Evolutionary conservation across 2,113 vertebrate species (phyloP).

Genomic region (Hydrochoerus hydrochaeris): DNA sequence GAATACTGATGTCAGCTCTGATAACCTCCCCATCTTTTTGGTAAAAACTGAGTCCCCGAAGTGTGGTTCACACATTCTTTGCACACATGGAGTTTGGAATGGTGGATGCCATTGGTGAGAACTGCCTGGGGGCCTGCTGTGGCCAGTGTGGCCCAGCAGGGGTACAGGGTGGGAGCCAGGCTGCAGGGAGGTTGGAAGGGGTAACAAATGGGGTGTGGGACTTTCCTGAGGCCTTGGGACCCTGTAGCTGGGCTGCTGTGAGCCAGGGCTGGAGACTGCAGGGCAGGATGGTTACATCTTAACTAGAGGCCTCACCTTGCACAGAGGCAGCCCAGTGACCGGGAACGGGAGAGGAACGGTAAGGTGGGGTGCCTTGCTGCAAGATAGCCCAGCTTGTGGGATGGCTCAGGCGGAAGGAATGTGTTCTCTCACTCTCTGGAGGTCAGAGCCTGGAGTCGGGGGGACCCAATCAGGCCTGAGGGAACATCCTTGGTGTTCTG

Average conservation of each 20-base stretch:
- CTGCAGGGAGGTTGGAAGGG: not conserved
- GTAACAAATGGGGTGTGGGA: not conserved
- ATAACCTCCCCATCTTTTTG: not conserved
- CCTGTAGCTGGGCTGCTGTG: not conserved
- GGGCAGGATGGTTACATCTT: not conserved
- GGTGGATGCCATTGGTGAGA: fast-evolving
- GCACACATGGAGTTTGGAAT: not conserved
- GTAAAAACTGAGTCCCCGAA: not conserved
- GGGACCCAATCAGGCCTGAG: not conserved
- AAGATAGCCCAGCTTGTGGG: fast-evolving
- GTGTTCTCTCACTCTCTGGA: fast-evolving
- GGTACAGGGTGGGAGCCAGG: not conserved
- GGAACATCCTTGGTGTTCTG: not conserved
- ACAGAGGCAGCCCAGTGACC: not conserved
- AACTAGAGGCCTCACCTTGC: not conserved
- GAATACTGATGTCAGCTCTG: not conserved
- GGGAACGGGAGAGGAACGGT: not conserved
- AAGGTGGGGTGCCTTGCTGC: too few relatives aligned
- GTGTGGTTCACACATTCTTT: fast-evolving
- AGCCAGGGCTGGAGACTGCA: not conserved
- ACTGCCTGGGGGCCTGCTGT: not conserved
- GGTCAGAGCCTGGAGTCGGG: not conserved
- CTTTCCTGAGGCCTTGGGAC: not conserved
- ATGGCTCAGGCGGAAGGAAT: fast-evolving
- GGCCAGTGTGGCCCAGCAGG: too few relatives aligned